Evolutionary conservation across 2,888 invertebrate species (phyloP).

Genomic region (Apodemia zela): DNA sequence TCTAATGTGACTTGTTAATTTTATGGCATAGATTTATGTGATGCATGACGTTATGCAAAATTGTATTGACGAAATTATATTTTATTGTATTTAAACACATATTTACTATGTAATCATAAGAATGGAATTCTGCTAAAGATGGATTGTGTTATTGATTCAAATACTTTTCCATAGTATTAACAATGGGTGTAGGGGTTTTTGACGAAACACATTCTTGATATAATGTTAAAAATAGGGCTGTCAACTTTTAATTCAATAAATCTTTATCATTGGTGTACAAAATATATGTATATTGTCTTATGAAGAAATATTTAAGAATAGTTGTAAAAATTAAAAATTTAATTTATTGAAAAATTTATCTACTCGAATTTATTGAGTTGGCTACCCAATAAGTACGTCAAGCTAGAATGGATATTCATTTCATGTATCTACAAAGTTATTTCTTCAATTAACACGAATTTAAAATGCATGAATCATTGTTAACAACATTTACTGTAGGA

Average conservation of each 20-base stretch:
- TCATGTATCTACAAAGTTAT: neutral
- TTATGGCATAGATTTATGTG: conserved; percentile 29
- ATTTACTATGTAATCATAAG: conserved; percentile 16
- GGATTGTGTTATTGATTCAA: conserved; percentile 9
- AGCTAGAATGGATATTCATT: neutral
- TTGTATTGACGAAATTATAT: conserved; percentile 23
- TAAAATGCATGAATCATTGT: no score
- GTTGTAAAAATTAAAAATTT: conserved; percentile 2
- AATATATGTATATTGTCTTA: conserved; percentile 4
- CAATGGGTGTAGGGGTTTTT: neutral
- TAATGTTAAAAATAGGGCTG: neutral
- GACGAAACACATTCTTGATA: neutral
- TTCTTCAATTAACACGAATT: no score
- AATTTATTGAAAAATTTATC: neutral
- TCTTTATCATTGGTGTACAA: neutral
- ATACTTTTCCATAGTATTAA: conserved; percentile 3
- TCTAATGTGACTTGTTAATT: conserved; percentile 28
- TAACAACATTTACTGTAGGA: no score
- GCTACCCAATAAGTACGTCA: neutral
- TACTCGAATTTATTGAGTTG: neutral
- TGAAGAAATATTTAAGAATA: conserved; percentile 3
- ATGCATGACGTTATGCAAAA: conserved; percentile 25
- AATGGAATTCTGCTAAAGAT: conserved; percentile 4
- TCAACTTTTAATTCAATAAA: neutral
- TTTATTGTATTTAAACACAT: conserved; percentile 14